Conservation (phyloP, 1,140 invertebrate genomes). For the Adoxophyes honmai region DNA sequence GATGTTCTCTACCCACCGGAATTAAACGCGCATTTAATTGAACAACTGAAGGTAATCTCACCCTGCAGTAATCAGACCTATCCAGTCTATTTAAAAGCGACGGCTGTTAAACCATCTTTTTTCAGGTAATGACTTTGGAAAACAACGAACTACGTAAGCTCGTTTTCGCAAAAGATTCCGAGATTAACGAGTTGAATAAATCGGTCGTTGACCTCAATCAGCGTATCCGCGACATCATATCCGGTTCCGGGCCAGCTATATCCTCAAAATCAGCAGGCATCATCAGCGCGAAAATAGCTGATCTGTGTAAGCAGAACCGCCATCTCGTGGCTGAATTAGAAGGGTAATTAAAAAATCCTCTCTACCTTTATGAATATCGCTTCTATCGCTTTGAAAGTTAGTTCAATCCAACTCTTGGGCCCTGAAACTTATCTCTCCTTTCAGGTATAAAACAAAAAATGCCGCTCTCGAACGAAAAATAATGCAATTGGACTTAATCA, state of each 20-base stretch:
- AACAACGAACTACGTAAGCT: constrained; percentile 64
- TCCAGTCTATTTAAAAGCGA: too few relatives aligned
- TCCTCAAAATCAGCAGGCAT: constrained; percentile 73
- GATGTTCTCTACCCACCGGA: constrained; percentile 65
- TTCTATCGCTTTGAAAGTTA: neutral
- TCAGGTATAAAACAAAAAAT: constrained; percentile 70
- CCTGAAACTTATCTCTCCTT: neutral
- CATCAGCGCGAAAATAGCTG: constrained; percentile 76
- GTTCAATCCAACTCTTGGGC: neutral
- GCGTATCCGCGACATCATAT: constrained; percentile 76
- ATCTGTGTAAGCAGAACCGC: constrained; percentile 78
- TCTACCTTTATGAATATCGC: neutral
- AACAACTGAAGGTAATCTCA: constrained; percentile 67
- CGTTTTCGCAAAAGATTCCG: constrained; percentile 71
- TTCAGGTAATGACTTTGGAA: constrained; percentile 62
- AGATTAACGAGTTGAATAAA: constrained; percentile 72
- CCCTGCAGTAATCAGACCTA: too few relatives aligned
- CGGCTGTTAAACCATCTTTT: neutral
- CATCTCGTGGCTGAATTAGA: constrained; percentile 76
- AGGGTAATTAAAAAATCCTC: constrained; percentile 19
- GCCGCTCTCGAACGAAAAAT: constrained; percentile 66
- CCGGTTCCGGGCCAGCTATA: constrained; percentile 70
- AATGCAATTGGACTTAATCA: constrained; percentile 50
- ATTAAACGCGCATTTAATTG: constrained; percentile 66
- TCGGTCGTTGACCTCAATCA: constrained; percentile 75